Evolutionary conservation across 2,797 vertebrate species (phyloP).

Genomic region (Semotilus atromaculatus): DNA sequence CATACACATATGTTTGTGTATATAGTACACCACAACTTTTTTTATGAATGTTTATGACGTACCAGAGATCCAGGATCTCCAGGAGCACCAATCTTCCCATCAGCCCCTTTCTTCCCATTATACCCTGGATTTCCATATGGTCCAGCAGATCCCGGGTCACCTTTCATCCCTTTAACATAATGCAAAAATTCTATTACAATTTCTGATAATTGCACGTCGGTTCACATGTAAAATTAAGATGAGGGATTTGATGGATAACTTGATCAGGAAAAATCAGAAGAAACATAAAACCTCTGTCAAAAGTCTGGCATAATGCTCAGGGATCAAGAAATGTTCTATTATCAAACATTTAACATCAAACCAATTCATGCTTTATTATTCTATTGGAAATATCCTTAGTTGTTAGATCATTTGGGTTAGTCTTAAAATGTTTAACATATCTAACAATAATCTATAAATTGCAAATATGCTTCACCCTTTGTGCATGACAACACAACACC

Average conservation of each 20-base stretch:
- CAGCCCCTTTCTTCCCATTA: slow-evolving; percentile 65
- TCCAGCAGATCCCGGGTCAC: slow-evolving; percentile 61
- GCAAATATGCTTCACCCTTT: slow-evolving; percentile 63
- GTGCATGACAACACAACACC: slow-evolving; percentile 58
- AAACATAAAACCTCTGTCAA: background rate
- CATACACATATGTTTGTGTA: too few relatives aligned
- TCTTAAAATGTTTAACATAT: background rate
- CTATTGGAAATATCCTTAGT: background rate
- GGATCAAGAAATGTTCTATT: background rate
- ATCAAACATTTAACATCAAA: background rate
- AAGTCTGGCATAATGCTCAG: background rate
- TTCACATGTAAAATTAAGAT: background rate
- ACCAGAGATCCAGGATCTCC: slow-evolving; percentile 71
- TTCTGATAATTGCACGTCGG: background rate
- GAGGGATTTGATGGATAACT: background rate
- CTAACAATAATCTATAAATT: background rate
- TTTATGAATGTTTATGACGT: slow-evolving; percentile 26
- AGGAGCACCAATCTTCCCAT: slow-evolving; percentile 62
- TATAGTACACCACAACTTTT: background rate
- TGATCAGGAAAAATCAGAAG: background rate
- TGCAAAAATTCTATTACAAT: background rate
- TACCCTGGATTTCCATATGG: slow-evolving; percentile 63
- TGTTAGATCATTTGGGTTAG: background rate
- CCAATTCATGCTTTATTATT: background rate
- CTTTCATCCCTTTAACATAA: slow-evolving; percentile 71